Evolutionary conservation across 2,888 invertebrate genomes (phyloP).

Genomic region (Nemurella pictetii): DNA sequence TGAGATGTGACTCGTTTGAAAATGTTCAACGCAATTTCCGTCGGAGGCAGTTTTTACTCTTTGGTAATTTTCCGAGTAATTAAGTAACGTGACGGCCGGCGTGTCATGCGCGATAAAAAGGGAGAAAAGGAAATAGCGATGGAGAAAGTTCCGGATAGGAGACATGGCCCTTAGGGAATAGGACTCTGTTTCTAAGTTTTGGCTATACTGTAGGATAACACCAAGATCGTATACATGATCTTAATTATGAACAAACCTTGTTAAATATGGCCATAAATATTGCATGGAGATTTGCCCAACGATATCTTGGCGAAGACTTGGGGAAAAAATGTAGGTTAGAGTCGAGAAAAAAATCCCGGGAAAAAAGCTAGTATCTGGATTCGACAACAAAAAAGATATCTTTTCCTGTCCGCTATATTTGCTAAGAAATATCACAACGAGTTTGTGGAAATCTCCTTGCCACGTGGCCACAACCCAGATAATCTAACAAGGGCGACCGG

Average conservation of each 20-base stretch:
- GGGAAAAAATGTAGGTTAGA: not conserved
- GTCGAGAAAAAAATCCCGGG: not conserved
- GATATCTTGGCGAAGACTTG: no score
- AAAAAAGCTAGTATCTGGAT: not conserved
- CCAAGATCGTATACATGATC: not conserved
- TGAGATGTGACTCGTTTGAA: no score
- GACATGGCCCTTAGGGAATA: no score
- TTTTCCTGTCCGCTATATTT: not conserved
- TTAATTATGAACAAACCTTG: not conserved
- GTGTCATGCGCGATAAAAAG: no score
- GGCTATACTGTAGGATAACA: no score
- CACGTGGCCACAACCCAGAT: not conserved
- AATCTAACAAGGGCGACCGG: not conserved
- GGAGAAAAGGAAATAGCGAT: no score
- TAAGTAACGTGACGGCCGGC: no score
- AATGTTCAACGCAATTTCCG: no score
- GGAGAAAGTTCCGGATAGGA: no score
- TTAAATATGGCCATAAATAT: not conserved
- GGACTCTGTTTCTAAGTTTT: not conserved
- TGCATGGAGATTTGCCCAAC: not conserved
- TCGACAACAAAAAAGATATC: not conserved
- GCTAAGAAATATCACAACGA: not conserved
- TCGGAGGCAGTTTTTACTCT: no score
- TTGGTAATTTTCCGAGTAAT: no score
- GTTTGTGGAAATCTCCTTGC: not conserved